Evolutionary conservation across 2,888 invertebrate species (phyloP), one percentile per base, ranked within the genome.

Genomic region (Pollenia labialis): DNA sequence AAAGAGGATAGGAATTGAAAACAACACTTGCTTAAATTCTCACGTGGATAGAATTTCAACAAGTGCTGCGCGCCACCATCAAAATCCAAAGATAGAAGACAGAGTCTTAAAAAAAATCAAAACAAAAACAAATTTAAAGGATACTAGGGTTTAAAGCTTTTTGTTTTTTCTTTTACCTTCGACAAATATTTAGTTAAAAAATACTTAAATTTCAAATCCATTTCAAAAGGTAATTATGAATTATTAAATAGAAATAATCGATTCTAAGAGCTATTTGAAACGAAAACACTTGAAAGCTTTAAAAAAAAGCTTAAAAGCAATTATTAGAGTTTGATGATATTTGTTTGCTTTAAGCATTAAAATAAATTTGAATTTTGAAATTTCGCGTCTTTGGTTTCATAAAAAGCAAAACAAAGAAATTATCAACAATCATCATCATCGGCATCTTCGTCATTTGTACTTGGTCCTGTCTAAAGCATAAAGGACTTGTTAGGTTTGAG

Each of bases 41-140:
- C 92, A 92, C 92, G 92, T 90, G 90, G 93, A 92, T 92, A 92
- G 89, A 91, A 90, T 90, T 91, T 90, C 91, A 90, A 90, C 90
- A 91, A 90, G 90, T 90, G 90, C 87, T 74, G 48, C 32, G 52
- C 75, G 64, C 75, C 75, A 76, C 32, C 66, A 58, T 46, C 64
- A 72, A 3, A 23, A 64, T n/a, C 23, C 18, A 23, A 60, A 81
- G 79, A 72, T 68, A 87, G 62, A 76, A 84, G 56, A 81, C 71
- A 60, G 72, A 71, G 83, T 48, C 62, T 48, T 14, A n/a, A 32
- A 75, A 32, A 58, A 58, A 79, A 52, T 52, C 14, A 23, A 44
- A 80, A 72, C 46, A 52, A 54, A 44, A 52, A 72, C 64, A 62
- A 81, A 76, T 71, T 60, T 77, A 81, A 72, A 82, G 82, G 81